These are phyloP conservation scores for Esox masquinongy DNA, from an alignment of 2,797 vertebrate species.

Conservation along the genomic window DNA sequence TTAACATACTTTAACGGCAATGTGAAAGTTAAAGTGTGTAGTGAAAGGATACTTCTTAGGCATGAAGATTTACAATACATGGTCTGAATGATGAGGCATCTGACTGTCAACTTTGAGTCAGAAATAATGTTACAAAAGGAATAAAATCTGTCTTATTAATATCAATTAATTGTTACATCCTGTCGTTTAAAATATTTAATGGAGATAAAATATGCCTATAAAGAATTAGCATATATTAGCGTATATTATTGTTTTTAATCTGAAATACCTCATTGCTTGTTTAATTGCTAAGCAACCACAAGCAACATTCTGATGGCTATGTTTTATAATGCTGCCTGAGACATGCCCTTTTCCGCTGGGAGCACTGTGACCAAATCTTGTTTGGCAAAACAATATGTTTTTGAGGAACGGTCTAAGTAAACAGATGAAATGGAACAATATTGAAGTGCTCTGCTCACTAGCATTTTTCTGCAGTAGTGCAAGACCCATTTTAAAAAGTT, in stretches of 20 bases:
- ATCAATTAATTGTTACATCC: slow-evolving; percentile 48
- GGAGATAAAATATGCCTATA: slow-evolving; percentile 43
- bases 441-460: slow-evolving; percentile 39
- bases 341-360: slow-evolving; percentile 59
- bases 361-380: slow-evolving; percentile 50
- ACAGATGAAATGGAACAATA: slow-evolving; percentile 49
- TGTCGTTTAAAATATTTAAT: slow-evolving; percentile 51
- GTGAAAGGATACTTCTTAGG: background rate
- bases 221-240: slow-evolving; percentile 48
- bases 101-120: slow-evolving; percentile 26
- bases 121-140: slow-evolving; percentile 41
- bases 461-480: slow-evolving; percentile 35
- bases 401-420: slow-evolving; percentile 50
- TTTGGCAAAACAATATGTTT: slow-evolving; percentile 56
- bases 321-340: slow-evolving; percentile 66
- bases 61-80: background rate
- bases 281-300: slow-evolving; percentile 50
- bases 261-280: slow-evolving; percentile 36
- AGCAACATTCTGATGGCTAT: slow-evolving; percentile 49
- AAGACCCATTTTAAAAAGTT: background rate
- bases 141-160: slow-evolving; percentile 46
- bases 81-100: background rate
- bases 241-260: slow-evolving; percentile 57
- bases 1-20: background rate
- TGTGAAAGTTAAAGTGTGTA: background rate